These are phyloP conservation scores for Cliona cf. orientalis DNA, from an alignment of 37 sponge, comb jelly and placozoan genomes.

Conservation along the genomic window DNA sequence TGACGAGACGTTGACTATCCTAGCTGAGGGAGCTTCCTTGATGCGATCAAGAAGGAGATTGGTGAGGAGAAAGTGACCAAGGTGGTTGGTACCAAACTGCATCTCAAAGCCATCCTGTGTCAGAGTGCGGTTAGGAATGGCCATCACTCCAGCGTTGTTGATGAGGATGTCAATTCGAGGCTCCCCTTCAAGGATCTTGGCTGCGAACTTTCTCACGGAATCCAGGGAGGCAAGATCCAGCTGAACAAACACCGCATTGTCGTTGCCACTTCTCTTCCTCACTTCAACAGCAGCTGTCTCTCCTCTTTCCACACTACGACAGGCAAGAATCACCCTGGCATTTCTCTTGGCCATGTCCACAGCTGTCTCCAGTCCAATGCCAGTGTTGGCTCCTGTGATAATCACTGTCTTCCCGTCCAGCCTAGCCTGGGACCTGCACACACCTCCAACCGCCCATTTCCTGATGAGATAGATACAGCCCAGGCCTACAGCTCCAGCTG, in stretches of 20 bases:
- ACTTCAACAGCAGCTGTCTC: conserved; percentile 61
- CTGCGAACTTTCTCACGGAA: conserved; percentile 80
- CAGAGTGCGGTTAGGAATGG: conserved; percentile 14
- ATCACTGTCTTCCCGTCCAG: conserved; percentile 84
- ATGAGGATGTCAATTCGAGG: conserved; percentile 65
- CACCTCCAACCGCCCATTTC: conserved; percentile 36
- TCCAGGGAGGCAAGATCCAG: conserved; percentile 74
- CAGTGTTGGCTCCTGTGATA: conserved; percentile 91
- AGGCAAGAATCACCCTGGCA: conserved; percentile 81
- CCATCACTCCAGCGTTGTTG: conserved; percentile 84
- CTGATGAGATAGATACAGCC: not conserved
- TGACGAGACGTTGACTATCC: conserved; percentile 81
- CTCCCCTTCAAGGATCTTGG: conserved; percentile 57
- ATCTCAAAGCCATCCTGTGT: conserved; percentile 69
- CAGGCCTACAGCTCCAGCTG: not conserved
- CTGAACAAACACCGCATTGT: conserved; percentile 47
- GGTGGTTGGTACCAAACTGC: conserved; percentile 68
- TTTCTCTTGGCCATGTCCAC: conserved; percentile 79
- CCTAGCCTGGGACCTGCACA: conserved; percentile 53
- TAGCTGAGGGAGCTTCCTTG: conserved; percentile 63
- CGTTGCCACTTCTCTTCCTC: conserved; percentile 32
- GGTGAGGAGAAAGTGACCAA: conserved; percentile 73
- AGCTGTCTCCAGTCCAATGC: conserved; percentile 83
- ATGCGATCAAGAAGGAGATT: conserved; percentile 65
- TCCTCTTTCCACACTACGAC: conserved; percentile 72